phyloP scores from a whole-genome alignment of 37 sponge, comb jelly and placozoan species.

The Cladorhizidae sp. region DNA sequence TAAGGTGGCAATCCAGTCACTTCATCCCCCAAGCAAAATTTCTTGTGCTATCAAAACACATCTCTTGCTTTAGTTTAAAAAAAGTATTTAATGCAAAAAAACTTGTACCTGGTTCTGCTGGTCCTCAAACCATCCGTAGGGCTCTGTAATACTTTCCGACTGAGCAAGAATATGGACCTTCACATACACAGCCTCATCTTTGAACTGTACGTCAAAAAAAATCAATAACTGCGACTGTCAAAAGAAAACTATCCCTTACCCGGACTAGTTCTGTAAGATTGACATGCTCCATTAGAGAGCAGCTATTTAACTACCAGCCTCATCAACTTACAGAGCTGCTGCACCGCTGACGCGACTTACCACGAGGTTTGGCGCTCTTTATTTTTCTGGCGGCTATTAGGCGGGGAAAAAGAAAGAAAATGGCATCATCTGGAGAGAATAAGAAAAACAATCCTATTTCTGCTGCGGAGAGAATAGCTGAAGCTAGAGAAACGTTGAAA shows the following conservation, averaged over 20 bases:
- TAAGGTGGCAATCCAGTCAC: no score
- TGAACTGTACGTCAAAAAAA: background rate
- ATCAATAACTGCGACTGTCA: background rate
- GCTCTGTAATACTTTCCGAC: background rate
- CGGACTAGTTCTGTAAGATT: background rate
- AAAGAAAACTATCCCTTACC: background rate
- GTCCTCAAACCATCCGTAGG: conserved; percentile 28
- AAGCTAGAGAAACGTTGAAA: conserved; percentile 73
- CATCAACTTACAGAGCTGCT: no score
- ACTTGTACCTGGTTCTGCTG: conserved; percentile 15
- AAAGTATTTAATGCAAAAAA: no score
- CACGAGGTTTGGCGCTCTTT: no score
- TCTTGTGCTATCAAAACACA: no score
- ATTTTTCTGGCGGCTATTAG: no score
- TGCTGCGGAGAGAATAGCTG: conserved; percentile 38
- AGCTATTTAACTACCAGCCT: no score
- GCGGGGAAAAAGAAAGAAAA: conserved; percentile 8
- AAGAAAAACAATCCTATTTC: conserved; percentile 4
- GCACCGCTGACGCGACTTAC: no score
- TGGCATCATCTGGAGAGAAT: background rate
- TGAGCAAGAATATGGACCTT: conserved; percentile 2
- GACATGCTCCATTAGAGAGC: conserved; percentile 1
- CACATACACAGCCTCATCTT: background rate
- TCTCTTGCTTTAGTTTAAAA: no score
- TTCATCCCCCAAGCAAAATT: no score